Evolutionary conservation across 2,888 invertebrate genomes (phyloP), one percentile per base, ranked within the genome.

Genomic region (Petrophora chlorosata): DNA sequence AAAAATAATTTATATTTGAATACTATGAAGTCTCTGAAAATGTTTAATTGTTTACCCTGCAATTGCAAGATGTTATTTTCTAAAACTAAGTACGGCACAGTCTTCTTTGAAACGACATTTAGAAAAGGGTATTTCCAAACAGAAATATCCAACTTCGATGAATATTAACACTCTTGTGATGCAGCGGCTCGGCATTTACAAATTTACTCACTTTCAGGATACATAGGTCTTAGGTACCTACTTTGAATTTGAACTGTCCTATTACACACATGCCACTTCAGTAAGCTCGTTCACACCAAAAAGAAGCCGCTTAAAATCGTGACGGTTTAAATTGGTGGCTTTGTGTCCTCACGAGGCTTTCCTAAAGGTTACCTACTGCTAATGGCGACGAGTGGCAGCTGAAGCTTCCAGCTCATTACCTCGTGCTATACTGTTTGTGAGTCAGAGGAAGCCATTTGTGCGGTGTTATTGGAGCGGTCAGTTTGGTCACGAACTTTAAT

Each of bases 331-430:
- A 43, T 42, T 23, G 35, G 23, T 22, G 22, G 33, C 19, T 38
- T 49, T 49, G 43, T 49, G 33, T 39, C 28, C 28, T 22, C 36
- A 38, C 48, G 25, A n/a, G n/a, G n/a, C n/a, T n/a, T n/a, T n/a
- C n/a, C 10, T 14, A 33, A 40, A 48, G 48, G 48, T 36, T 32
- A 42, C 28, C 33, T 28, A 17, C 45, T 33, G 12, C 8, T 29
- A 12, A 22, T 19, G 19, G n/a, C 12, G 34, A 36, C 13, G 38
- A 38, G 17, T 33, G 13, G 3, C 35, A 19, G 30, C 26, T 22
- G n/a, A n/a, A n/a, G n/a, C 14, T 9, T 9, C 13, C 12, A 23
- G 41, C 14, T 47, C 47, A 35, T 25, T 36, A 41, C 36, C 34
- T n/a, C 29, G n/a, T 10, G 17, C 26, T 10, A 5, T 7, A 15